A percentile compares a stretch with the other conserved stretches of the same genome.
Conservation (phyloP, 2,113 vertebrate genomes). For the Camarhynchus parvulus region DNA sequence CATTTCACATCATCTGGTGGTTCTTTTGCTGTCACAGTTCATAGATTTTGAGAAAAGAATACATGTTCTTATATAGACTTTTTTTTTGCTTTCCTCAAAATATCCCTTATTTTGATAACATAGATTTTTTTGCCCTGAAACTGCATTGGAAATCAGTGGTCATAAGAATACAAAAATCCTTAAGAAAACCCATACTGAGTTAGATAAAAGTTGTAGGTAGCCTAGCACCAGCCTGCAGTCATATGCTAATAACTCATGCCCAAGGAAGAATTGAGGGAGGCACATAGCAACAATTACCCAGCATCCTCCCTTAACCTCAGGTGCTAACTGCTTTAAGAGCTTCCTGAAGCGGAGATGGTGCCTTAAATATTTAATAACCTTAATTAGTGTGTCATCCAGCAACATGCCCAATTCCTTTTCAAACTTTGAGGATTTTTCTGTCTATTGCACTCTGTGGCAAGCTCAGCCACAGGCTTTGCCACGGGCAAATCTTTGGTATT, state of each 20-base stretch:
- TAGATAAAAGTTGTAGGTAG: not conserved
- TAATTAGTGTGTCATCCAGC: not conserved
- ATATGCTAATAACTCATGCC: not conserved
- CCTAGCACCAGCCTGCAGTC: not conserved
- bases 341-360: not conserved
- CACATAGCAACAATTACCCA: not conserved
- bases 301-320: not conserved
- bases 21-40: not conserved
- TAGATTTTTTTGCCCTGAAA: not conserved
- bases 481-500: not conserved
- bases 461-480: not conserved
- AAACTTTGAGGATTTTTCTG: not conserved
- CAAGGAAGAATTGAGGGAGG: not conserved
- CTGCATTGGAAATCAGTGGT: not conserved
- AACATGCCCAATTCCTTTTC: not conserved
- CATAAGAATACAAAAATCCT: not conserved
- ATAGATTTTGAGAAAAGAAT: not conserved
- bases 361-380: not conserved
- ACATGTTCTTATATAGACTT: rapidly evolving
- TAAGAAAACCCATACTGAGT: not conserved
- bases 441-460: not conserved
- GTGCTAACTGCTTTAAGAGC: not conserved
- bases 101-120: not conserved
- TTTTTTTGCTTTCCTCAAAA: not conserved
- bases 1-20: not conserved